These are phyloP conservation scores for Elmis aenea DNA, from an alignment of 2,888 invertebrate genomes.

Conservation along the genomic window DNA sequence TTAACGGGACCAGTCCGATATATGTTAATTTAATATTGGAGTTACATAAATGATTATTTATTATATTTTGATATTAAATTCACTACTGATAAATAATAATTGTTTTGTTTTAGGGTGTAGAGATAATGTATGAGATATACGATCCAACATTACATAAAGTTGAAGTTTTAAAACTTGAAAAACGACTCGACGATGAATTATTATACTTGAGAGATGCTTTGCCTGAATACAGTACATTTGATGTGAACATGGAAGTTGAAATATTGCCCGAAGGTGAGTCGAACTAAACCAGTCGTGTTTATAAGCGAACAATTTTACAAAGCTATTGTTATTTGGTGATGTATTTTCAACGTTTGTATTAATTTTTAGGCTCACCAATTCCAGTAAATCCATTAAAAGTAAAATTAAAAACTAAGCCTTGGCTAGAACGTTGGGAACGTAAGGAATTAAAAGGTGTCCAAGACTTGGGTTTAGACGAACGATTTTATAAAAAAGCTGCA, in stretches of 20 bases:
- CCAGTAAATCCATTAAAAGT: slow-evolving; percentile 52
- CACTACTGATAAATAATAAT: no score
- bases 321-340: no score
- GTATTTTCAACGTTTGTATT: no score
- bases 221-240: slow-evolving; percentile 88
- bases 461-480: slow-evolving; percentile 38
- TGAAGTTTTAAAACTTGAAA: slow-evolving; percentile 88
- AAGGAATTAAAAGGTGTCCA: slow-evolving; percentile 69
- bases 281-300: no score
- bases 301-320: no score
- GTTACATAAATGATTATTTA: no score
- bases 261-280: slow-evolving; percentile 69
- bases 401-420: slow-evolving; percentile 74
- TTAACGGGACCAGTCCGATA: no score
- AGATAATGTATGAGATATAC: slow-evolving; percentile 81
- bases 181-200: slow-evolving; percentile 83
- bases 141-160: slow-evolving; percentile 88
- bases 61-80: no score
- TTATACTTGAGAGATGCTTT: slow-evolving; percentile 86
- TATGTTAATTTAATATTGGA: slow-evolving; percentile 3
- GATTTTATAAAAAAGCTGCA: slow-evolving; percentile 49
- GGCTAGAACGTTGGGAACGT: slow-evolving; percentile 87
- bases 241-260: slow-evolving; percentile 86
- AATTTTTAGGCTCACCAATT: slow-evolving; percentile 32
- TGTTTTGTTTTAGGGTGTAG: slow-evolving; percentile 53